phyloP scores from a whole-genome alignment of 2,888 invertebrate genomes.

The Nysson spinosus region DNA sequence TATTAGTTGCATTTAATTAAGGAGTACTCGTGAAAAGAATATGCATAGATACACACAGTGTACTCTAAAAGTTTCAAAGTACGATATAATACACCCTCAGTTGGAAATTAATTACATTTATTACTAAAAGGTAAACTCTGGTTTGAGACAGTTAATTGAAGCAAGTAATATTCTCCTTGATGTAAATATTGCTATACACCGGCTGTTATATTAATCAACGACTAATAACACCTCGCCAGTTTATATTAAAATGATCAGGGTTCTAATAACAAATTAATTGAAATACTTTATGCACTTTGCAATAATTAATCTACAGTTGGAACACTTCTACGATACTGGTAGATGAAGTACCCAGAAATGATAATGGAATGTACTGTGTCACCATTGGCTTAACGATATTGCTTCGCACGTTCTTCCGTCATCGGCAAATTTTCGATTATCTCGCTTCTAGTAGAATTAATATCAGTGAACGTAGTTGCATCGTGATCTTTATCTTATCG shows the following conservation, averaged over 20 bases:
- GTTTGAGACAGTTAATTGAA: constrained; percentile 11
- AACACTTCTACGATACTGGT: too few relatives aligned
- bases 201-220: too few relatives aligned
- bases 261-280: too few relatives aligned
- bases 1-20: neutral
- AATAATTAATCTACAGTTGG: too few relatives aligned
- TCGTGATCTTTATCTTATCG: constrained; percentile 59
- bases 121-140: constrained; percentile 14
- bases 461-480: constrained; percentile 43
- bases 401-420: constrained; percentile 27
- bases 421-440: constrained; percentile 50
- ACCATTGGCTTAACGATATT: constrained; percentile 47
- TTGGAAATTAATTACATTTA: constrained; percentile 14
- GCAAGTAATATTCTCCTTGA: constrained; percentile 6
- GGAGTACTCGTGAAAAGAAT: neutral
- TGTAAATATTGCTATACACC: too few relatives aligned
- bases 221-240: constrained; percentile 3
- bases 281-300: too few relatives aligned
- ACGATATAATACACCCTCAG: neutral
- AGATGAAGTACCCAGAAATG: constrained; percentile 32
- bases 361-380: constrained; percentile 43
- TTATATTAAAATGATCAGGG: neutral
- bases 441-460: constrained; percentile 45
- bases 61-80: neutral
- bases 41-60: neutral